Evolutionary conservation across 2,797 vertebrate species (phyloP), one percentile per base, ranked within the genome.

Genomic region (Sebastes iracundus): DNA sequence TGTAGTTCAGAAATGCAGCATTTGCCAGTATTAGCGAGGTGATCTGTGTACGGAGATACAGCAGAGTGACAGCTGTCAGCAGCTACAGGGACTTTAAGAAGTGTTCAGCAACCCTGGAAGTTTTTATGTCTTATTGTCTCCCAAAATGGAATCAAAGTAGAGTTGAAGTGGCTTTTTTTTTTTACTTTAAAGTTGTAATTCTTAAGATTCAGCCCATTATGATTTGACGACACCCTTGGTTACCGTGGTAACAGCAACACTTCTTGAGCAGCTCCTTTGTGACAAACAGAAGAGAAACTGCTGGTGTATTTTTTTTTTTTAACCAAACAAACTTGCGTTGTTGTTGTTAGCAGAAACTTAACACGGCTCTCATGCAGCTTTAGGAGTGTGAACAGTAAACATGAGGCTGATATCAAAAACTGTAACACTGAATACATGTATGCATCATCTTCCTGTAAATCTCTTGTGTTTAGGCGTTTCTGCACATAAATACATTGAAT

Each of bases 11-110:
- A 93, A 93, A 94, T 91, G 89, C 83, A 88, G 94, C 95, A 82
- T 90, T 93, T 84, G 87, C 94, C 94, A 95, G 92, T 93, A 96
- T 96, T 94, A 95, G 95, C 85, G 67, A 92, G 82, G 82, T 94
- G 86, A 93, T 94, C 92, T 91, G 87, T 91, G 52, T 91, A 80
- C 77, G 87, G 90, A 93, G 93, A 93, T 33, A 9, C 89, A 90
- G 87, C 80, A 79, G 89, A 95, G 93, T 94, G 87, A 95, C 95
- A 94, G 95, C 92, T 90, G 88, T 92, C 94, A 91, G 90, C 89
- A 91, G 92, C 88, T 91, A 1, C 58, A 6, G 4, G 3, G 23
- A n/a, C 16, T 59, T 12, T 6, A n/a, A 16, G 42, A 72, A 30
- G 42, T 72, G 11, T 66, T 59, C 33, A 25, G 18, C n/a, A 18